A percentile compares a stretch with the other conserved stretches of the same genome.
Evolutionary conservation across 2,797 vertebrate species (phyloP).

Genomic region (Eutrigla gurnardus): DNA sequence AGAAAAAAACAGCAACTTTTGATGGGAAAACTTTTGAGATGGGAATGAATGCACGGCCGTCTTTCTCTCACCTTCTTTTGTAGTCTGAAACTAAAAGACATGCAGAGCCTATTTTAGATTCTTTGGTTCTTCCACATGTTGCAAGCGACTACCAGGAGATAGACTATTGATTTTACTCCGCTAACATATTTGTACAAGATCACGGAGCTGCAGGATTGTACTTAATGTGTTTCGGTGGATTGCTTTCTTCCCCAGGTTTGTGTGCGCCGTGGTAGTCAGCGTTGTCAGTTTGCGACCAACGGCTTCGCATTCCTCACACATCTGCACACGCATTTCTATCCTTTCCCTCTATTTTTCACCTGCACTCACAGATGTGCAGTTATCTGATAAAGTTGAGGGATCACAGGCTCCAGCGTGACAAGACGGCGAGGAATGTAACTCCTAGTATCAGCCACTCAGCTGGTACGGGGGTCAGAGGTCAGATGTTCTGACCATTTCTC

Average conservation of each 20-base stretch:
- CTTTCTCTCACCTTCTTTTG: slow-evolving; percentile 33
- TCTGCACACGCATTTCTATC: slow-evolving; percentile 29
- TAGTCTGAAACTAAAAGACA: slow-evolving; percentile 31
- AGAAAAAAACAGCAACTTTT: slow-evolving; percentile 36
- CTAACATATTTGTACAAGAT: slow-evolving; percentile 48
- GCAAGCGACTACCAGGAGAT: slow-evolving; percentile 38
- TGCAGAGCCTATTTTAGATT: slow-evolving; percentile 6
- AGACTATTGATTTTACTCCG: slow-evolving; percentile 60
- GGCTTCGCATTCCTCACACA: not conserved
- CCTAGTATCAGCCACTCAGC: slow-evolving; percentile 15
- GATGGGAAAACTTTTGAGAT: slow-evolving; percentile 40
- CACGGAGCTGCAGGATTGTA: slow-evolving; percentile 17
- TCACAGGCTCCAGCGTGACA: slow-evolving; percentile 4
- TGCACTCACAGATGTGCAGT: slow-evolving; percentile 16
- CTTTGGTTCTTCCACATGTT: slow-evolving; percentile 27
- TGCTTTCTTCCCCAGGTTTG: not conserved
- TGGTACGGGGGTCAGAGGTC: not conserved
- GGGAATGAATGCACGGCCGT: not conserved
- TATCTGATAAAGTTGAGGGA: slow-evolving; percentile 17
- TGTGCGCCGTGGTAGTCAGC: not conserved
- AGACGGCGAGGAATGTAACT: slow-evolving; percentile 18
- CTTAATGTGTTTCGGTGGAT: slow-evolving; percentile 20
- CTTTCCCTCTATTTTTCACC: not conserved
- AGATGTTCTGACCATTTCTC: slow-evolving; percentile 13
- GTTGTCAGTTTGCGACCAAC: slow-evolving; percentile 4